Evolutionary conservation across 1,140 invertebrate genomes (phyloP).

Genomic region (Drosophila trapezifrons): DNA sequence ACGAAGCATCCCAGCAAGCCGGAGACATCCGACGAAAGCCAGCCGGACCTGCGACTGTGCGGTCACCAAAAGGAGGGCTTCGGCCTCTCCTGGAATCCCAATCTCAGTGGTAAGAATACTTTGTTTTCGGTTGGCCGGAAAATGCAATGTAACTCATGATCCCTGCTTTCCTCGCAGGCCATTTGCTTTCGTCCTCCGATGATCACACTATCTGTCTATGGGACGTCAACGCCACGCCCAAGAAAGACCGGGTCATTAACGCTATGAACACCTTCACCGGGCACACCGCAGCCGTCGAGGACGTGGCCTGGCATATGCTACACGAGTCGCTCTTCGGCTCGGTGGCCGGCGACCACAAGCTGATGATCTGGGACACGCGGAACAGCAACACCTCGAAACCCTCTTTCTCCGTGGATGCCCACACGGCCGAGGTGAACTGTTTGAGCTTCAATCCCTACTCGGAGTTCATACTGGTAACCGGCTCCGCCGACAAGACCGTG

Average conservation of each 20-base stretch:
- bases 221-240: slow-evolving; percentile 98
- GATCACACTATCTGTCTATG: slow-evolving; percentile 99
- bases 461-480: slow-evolving; percentile 99
- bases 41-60: slow-evolving; percentile 93
- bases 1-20: slow-evolving; percentile 99
- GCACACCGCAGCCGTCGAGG: slow-evolving; percentile 99
- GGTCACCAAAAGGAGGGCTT: slow-evolving; percentile 99
- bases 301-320: slow-evolving; percentile 99
- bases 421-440: slow-evolving; percentile 99
- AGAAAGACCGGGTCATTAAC: slow-evolving; percentile 97
- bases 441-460: slow-evolving; percentile 99
- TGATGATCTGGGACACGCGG: slow-evolving; percentile 99
- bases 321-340: slow-evolving; percentile 99
- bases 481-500: slow-evolving; percentile 97
- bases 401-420: slow-evolving; percentile 99
- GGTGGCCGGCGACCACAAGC: slow-evolving; percentile 99
- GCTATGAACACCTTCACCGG: slow-evolving; percentile 99
- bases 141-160: no score
- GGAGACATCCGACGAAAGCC: slow-evolving; percentile 97
- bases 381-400: slow-evolving; percentile 98
- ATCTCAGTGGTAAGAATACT: slow-evolving; percentile 91
- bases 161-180: slow-evolving; percentile 80
- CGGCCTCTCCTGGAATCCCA: slow-evolving; percentile 99
- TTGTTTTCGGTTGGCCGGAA: background rate
- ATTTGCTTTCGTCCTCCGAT: slow-evolving; percentile 97